These are phyloP conservation scores for Callionymus lyra DNA, from an alignment of 2,113 vertebrate species.

Conservation along the genomic window DNA sequence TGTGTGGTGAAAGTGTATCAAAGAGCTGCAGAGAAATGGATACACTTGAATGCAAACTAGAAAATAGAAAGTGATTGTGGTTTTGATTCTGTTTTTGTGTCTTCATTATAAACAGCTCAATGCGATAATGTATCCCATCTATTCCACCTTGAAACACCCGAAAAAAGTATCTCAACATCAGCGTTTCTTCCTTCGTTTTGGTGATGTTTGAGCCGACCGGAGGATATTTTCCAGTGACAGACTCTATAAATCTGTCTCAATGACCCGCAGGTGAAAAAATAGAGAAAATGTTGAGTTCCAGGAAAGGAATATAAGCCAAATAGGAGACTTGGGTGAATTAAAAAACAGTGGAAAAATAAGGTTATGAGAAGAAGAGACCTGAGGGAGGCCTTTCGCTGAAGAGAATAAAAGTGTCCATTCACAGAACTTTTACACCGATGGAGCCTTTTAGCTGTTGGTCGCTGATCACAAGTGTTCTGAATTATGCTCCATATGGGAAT, in stretches of 20 bases:
- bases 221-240: slow-evolving; percentile 11
- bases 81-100: too few relatives aligned
- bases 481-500: too few relatives aligned
- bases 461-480: too few relatives aligned
- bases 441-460: too few relatives aligned
- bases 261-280: slow-evolving; percentile 57
- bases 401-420: too few relatives aligned
- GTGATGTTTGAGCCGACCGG: slow-evolving; percentile 6
- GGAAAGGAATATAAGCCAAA: slow-evolving; percentile 10
- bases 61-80: slow-evolving; percentile 3
- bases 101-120: too few relatives aligned
- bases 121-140: too few relatives aligned
- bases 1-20: slow-evolving; percentile 32
- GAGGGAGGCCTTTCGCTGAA: slow-evolving; percentile 4
- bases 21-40: slow-evolving; percentile 5
- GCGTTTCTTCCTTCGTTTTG: neutral
- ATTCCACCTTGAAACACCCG: neutral
- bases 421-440: too few relatives aligned
- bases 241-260: slow-evolving; percentile 35
- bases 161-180: neutral
- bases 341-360: slow-evolving; percentile 33
- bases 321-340: slow-evolving; percentile 16
- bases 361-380: slow-evolving; percentile 9
- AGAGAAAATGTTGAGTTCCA: slow-evolving; percentile 29
- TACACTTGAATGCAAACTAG: slow-evolving; percentile 7